Conservation (phyloP, 2,797 vertebrate genomes). For the Cossypha caffra region DNA sequence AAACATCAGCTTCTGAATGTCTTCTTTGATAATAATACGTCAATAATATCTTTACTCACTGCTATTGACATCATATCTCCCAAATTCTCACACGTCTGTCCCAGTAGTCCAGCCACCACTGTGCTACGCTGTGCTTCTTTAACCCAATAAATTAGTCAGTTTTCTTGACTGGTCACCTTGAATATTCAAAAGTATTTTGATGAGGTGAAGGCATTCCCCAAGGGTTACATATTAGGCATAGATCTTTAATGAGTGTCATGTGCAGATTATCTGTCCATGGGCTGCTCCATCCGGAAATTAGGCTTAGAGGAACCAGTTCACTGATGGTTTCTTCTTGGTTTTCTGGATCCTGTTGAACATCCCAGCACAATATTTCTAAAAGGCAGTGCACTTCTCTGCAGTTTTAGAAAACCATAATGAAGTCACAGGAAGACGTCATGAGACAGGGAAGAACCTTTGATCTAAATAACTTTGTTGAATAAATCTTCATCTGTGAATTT, state of each 20-base stretch:
- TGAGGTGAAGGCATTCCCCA: background rate
- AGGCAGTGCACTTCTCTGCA: background rate
- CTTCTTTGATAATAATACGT: background rate
- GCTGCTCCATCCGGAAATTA: background rate
- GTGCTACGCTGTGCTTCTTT: background rate
- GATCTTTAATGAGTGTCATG: background rate
- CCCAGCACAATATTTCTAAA: background rate
- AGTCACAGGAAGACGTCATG: background rate
- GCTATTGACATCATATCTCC: background rate
- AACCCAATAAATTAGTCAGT: background rate
- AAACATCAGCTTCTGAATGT: background rate
- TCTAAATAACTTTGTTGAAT: background rate
- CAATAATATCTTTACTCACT: background rate
- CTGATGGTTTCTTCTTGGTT: background rate
- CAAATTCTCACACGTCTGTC: background rate
- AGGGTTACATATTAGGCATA: rapidly evolving
- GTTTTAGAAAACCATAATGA: background rate
- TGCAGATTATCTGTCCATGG: background rate
- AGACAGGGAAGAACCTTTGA: background rate
- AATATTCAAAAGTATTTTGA: background rate
- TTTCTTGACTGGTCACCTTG: background rate
- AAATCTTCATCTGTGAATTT: background rate
- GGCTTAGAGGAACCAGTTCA: background rate
- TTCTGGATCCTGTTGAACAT: background rate
- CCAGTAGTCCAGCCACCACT: background rate